A percentile compares a stretch with the other conserved stretches of the same genome.
phyloP scores from a whole-genome alignment of 2,888 invertebrate species.

The Andrena marginata region DNA sequence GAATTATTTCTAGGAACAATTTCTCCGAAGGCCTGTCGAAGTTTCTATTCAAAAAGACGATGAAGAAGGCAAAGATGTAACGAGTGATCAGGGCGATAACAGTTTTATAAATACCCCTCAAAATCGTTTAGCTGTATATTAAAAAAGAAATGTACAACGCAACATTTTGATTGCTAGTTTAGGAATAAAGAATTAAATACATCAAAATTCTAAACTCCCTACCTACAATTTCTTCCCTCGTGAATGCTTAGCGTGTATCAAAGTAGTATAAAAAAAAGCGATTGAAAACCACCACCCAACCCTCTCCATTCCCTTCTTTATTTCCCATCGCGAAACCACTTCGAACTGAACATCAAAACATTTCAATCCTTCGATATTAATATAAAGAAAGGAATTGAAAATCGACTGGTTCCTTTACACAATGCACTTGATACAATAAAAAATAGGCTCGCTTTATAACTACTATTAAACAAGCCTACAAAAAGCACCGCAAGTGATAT shows the following conservation, averaged over 20 bases:
- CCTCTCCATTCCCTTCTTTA: conserved; percentile 3
- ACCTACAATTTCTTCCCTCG: background rate
- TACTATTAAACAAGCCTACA: background rate
- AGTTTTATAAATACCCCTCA: conserved; percentile 2
- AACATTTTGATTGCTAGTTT: conserved; percentile 4
- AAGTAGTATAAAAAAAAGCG: conserved; percentile 27
- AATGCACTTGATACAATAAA: conserved; percentile 17
- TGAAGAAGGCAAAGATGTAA: conserved; percentile 18
- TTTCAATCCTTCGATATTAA: background rate
- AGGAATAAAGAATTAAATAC: conserved; percentile 33
- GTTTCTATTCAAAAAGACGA: conserved; percentile 44
- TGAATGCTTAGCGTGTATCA: background rate
- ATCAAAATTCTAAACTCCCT: background rate
- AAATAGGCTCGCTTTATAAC: background rate
- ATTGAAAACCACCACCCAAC: conserved; percentile 31
- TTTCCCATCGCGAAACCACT: too few species aligned
- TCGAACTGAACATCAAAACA: background rate
- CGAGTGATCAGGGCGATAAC: background rate
- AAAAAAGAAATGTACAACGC: conserved; percentile 27
- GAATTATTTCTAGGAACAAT: conserved; percentile 34
- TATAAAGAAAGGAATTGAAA: background rate
- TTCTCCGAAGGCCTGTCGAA: conserved; percentile 43
- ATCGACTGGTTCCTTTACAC: background rate
- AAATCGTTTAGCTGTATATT: conserved; percentile 31
- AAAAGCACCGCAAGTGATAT: background rate